These are phyloP conservation scores for Halcyon malimbica DNA, from an alignment of 2,113 vertebrate species.

Conservation along the genomic window DNA sequence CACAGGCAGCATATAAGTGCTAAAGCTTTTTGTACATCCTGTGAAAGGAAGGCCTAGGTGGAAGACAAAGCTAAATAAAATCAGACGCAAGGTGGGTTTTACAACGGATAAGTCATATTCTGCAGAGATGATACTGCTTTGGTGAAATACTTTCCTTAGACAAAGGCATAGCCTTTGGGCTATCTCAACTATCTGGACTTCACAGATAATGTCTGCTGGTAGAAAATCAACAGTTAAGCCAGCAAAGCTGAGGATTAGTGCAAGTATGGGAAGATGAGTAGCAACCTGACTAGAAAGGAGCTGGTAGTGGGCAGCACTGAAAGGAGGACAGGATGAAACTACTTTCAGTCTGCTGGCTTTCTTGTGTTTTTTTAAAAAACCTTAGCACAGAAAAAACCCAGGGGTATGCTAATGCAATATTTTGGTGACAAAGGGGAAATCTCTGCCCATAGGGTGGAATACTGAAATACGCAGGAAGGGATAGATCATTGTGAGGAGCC, in stretches of 20 bases:
- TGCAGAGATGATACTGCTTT: background rate
- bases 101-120: background rate
- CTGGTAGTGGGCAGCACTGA: background rate
- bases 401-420: background rate
- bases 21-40: background rate
- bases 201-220: background rate
- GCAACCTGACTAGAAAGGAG: background rate
- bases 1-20: background rate
- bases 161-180: background rate
- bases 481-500: slow-evolving; percentile 11
- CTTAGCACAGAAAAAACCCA: background rate
- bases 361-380: background rate
- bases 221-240: slow-evolving; percentile 30
- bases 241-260: slow-evolving; percentile 13
- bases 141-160: background rate
- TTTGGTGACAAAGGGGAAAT: background rate
- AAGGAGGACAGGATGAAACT: background rate
- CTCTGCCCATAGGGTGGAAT: background rate
- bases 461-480: background rate
- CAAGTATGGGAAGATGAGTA: background rate
- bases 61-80: background rate
- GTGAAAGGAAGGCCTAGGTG: background rate
- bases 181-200: background rate
- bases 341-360: background rate
- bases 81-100: background rate